Evolutionary conservation across 2,113 vertebrate species (phyloP).

Genomic region (Hylia prasina): DNA sequence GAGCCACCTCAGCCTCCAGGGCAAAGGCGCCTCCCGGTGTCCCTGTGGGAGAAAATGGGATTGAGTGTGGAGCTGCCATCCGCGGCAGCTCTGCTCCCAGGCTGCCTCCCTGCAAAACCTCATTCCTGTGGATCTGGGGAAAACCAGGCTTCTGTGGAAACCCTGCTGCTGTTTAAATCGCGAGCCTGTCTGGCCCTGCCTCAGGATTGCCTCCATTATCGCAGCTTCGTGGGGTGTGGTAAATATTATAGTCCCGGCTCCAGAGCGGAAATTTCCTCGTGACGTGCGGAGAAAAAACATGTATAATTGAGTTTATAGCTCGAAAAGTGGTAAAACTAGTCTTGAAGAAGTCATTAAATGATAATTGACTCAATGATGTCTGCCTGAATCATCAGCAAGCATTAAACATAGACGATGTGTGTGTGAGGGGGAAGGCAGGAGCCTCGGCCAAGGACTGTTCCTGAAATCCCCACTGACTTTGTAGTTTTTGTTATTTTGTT

Average conservation of each 20-base stretch:
- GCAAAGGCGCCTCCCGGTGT: neutral
- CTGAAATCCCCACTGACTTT: neutral
- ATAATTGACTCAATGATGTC: neutral
- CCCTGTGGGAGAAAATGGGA: neutral
- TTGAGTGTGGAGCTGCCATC: neutral
- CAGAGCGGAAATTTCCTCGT: neutral
- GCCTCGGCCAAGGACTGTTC: too few relatives aligned
- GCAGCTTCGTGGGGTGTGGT: accelerated
- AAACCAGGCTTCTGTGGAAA: neutral
- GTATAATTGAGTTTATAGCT: neutral
- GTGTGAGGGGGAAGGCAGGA: neutral
- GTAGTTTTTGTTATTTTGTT: neutral
- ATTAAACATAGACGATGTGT: accelerated
- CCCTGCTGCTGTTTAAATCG: neutral
- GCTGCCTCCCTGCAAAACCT: neutral
- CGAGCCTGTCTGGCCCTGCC: neutral
- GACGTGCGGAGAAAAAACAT: neutral
- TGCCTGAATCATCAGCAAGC: neutral
- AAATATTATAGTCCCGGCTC: neutral
- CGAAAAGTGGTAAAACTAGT: neutral
- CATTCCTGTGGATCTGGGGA: neutral
- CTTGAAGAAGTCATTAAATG: neutral
- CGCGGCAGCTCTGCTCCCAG: neutral
- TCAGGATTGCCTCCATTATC: neutral
- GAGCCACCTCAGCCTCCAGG: neutral